A percentile compares a stretch with the other conserved stretches of the same genome.
Evolutionary conservation across 1,140 invertebrate genomes (phyloP).

Genomic region (Bathynomus jamesi): DNA sequence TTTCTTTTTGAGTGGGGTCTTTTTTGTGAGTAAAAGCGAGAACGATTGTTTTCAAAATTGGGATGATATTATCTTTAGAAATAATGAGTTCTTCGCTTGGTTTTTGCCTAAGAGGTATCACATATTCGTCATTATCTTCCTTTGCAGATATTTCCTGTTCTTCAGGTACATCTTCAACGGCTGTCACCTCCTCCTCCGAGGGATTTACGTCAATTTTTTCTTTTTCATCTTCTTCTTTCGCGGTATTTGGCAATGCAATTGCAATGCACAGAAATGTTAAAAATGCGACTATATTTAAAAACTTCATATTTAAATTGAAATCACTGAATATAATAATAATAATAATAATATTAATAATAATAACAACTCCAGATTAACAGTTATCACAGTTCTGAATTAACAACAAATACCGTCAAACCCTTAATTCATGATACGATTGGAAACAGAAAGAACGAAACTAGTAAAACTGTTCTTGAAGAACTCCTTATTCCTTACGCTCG

Average conservation of each 20-base stretch:
- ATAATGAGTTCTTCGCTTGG: slow-evolving; percentile 3
- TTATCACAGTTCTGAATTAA: not conserved
- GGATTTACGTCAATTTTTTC: too few relatives aligned
- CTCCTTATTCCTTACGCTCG: not conserved
- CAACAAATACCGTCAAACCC: not conserved
- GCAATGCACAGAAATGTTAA: not conserved
- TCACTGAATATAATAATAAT: too few relatives aligned
- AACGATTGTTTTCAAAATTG: slow-evolving; percentile 19
- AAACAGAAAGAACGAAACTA: not conserved
- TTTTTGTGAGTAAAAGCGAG: slow-evolving; percentile 25
- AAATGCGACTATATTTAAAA: not conserved
- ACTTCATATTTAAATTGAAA: not conserved
- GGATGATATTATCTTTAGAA: slow-evolving; percentile 29
- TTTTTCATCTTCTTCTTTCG: too few relatives aligned
- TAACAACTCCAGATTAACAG: not conserved
- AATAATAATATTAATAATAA: too few relatives aligned
- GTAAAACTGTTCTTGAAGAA: not conserved
- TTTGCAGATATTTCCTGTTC: not conserved
- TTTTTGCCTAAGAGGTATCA: not conserved
- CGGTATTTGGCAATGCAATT: not conserved
- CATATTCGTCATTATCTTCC: not conserved
- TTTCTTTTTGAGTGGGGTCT: slow-evolving; percentile 20
- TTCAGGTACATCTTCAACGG: not conserved
- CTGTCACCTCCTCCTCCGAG: too few relatives aligned
- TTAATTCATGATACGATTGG: not conserved